phyloP scores from a whole-genome alignment of 1,140 invertebrate genomes.

The Stenopsyche tienmushanensis region DNA sequence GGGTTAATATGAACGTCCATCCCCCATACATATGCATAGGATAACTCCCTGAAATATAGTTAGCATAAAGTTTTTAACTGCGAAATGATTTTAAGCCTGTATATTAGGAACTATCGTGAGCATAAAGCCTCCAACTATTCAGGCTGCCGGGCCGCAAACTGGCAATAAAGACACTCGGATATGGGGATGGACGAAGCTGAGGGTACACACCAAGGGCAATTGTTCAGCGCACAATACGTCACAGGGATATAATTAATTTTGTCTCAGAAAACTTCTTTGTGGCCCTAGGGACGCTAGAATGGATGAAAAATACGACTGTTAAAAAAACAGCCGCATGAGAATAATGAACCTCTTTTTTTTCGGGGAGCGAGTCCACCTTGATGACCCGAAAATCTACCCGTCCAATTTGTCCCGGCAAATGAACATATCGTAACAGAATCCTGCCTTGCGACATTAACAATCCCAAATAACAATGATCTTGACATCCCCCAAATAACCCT shows the following conservation, averaged over 20 bases:
- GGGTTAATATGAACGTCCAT: too few relatives aligned
- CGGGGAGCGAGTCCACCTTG: background rate
- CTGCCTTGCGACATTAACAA: too few relatives aligned
- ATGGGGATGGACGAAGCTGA: too few relatives aligned
- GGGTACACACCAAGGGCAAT: slow-evolving; percentile 11
- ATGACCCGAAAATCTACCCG: background rate
- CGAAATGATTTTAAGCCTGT: slow-evolving; percentile 10
- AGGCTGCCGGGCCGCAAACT: background rate
- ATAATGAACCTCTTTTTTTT: slow-evolving; percentile 8
- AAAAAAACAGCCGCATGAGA: slow-evolving; percentile 3
- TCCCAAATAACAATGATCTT: too few relatives aligned
- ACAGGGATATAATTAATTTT: slow-evolving; percentile 29
- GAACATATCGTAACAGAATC: too few relatives aligned
- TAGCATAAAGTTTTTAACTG: background rate
- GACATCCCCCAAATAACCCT: too few relatives aligned
- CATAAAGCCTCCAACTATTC: background rate
- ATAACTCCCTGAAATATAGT: background rate
- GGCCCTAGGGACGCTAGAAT: slow-evolving; percentile 1
- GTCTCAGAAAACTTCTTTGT: slow-evolving; percentile 22
- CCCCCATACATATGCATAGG: too few relatives aligned
- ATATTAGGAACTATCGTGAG: slow-evolving; percentile 1
- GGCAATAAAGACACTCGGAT: slow-evolving; percentile 1
- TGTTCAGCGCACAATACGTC: slow-evolving; percentile 19
- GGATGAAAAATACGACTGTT: slow-evolving; percentile 3
- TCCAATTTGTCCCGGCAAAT: too few relatives aligned